Evolutionary conservation across 2,888 invertebrate genomes (phyloP).

Genomic region (Caenorhabditis angaria): DNA sequence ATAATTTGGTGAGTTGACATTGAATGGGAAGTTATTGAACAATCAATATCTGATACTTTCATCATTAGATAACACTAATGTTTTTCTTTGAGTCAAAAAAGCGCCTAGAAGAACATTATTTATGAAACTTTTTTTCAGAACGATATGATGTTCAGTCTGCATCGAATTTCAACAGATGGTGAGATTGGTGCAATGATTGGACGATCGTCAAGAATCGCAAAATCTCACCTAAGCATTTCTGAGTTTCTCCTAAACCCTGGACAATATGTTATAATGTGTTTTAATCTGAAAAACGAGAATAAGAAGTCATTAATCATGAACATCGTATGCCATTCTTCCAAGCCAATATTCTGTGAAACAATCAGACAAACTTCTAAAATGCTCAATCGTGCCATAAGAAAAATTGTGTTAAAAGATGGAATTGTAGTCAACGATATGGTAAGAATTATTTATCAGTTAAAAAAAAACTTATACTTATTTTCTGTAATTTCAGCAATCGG

Average conservation of each 20-base stretch:
- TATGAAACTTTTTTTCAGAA: no score
- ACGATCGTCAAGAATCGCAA: conserved; percentile 42
- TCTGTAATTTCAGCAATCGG: not conserved
- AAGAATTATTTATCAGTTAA: not conserved
- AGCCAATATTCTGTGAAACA: conserved; percentile 86
- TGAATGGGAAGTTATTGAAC: no score
- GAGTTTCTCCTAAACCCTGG: conserved; percentile 63
- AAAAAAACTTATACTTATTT: not conserved
- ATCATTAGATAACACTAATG: no score
- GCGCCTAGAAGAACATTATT: no score
- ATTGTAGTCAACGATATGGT: no score
- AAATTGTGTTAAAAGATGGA: conserved; percentile 83
- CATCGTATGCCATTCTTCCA: conserved; percentile 79
- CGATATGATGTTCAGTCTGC: no score
- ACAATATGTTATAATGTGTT: conserved; percentile 41
- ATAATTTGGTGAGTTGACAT: no score
- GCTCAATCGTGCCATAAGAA: conserved; percentile 91
- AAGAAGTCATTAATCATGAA: conserved; percentile 13
- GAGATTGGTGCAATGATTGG: conserved; percentile 43
- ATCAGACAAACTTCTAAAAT: conserved; percentile 86
- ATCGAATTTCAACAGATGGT: conserved; percentile 3
- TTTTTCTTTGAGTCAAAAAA: no score
- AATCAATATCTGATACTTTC: no score
- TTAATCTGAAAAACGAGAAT: conserved; percentile 8
- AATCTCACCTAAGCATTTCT: conserved; percentile 48